Conservation (phyloP, 2,888 invertebrate genomes). For the Drosophila lacicola region DNA sequence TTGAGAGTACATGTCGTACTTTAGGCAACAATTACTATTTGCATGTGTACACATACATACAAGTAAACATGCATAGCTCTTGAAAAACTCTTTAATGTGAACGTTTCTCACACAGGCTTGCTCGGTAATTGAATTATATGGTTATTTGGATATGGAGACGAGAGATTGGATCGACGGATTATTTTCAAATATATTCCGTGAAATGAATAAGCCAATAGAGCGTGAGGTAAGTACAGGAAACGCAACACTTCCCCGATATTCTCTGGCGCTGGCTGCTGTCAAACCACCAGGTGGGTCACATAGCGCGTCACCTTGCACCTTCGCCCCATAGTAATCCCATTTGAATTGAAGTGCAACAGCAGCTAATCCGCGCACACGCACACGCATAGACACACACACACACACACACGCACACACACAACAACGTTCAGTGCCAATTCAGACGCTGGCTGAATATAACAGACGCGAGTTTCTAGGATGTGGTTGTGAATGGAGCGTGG, state of each 20-base stretch:
- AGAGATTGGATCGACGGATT: conserved; percentile 97
- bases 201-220: conserved; percentile 91
- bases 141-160: conserved; percentile 93
- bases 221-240: conserved; percentile 80
- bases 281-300: conserved; percentile 16
- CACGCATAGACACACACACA: conserved; percentile 10
- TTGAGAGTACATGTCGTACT: too few species aligned
- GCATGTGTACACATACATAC: too few species aligned
- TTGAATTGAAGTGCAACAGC: conserved; percentile 56
- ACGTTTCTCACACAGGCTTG: conserved; percentile 87
- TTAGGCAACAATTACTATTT: too few species aligned
- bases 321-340: conserved; percentile 35
- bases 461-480: conserved; percentile 15
- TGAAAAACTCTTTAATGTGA: background rate
- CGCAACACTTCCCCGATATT: conserved; percentile 8
- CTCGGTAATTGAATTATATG: conserved; percentile 95
- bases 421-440: conserved; percentile 45
- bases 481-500: conserved; percentile 9
- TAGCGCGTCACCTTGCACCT: conserved; percentile 8
- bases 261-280: conserved; percentile 11
- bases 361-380: conserved; percentile 37
- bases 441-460: conserved; percentile 19
- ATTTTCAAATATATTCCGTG: conserved; percentile 95
- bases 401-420: background rate
- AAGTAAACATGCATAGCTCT: too few species aligned